A percentile compares a stretch with the other conserved stretches of the same genome.
Conservation (phyloP, 1,140 invertebrate species). For the Leptinotarsa texana region DNA sequence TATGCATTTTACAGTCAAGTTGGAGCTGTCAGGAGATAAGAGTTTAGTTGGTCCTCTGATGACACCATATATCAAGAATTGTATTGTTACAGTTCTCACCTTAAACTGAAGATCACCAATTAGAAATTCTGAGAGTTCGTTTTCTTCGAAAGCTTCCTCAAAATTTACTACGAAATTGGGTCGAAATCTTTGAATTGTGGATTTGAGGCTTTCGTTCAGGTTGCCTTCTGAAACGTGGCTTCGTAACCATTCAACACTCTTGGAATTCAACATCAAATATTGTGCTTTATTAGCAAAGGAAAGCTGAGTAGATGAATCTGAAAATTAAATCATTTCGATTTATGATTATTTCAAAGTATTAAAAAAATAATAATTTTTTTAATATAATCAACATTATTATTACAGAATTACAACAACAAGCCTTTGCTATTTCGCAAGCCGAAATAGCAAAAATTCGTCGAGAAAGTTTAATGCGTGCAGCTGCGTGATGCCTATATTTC, state of each 20-base stretch:
- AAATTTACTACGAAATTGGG: conserved; percentile 71
- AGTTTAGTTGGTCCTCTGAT: too few relatives aligned
- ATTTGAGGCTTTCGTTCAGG: conserved; percentile 59
- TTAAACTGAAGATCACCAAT: conserved; percentile 73
- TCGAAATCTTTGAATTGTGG: conserved; percentile 68
- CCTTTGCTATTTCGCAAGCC: too few relatives aligned
- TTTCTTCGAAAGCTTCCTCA: conserved; percentile 73
- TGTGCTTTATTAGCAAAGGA: conserved; percentile 88
- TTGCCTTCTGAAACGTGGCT: conserved; percentile 63
- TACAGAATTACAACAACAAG: too few relatives aligned
- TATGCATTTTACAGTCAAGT: too few relatives aligned
- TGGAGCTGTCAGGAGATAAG: too few relatives aligned
- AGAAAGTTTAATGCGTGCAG: too few relatives aligned
- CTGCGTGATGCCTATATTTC: too few relatives aligned
- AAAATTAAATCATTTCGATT: not conserved
- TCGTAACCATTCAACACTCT: conserved; percentile 73
- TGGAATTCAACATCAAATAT: conserved; percentile 78
- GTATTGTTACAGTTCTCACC: conserved; percentile 56
- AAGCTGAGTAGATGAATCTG: conserved; percentile 51
- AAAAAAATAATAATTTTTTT: too few relatives aligned
- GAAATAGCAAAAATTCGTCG: too few relatives aligned
- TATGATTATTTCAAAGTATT: too few relatives aligned
- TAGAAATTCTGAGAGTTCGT: conserved; percentile 67
- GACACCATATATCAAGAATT: not conserved
- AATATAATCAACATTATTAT: too few relatives aligned